Evolutionary conservation across 2,113 vertebrate genomes (phyloP).

Genomic region (Anser brachyrhynchus): DNA sequence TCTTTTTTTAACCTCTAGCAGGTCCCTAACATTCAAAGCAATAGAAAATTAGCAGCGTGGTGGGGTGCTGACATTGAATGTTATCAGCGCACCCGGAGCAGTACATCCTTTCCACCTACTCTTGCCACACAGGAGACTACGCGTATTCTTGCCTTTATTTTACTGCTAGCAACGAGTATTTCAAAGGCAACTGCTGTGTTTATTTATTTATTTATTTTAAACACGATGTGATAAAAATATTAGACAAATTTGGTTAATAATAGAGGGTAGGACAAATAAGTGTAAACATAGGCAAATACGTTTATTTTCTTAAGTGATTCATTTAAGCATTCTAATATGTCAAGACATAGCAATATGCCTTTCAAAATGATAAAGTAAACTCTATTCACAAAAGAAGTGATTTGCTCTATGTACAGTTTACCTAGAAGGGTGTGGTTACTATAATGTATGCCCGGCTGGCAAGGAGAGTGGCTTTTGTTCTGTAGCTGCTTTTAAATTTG

Average conservation of each 20-base stretch:
- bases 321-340: constrained; percentile 28
- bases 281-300: constrained; percentile 28
- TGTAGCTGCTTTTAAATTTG: constrained; percentile 26
- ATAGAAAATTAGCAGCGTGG: background rate
- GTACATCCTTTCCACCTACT: constrained; percentile 26
- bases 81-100: background rate
- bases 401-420: constrained; percentile 28
- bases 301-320: constrained; percentile 48
- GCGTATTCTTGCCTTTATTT: constrained; percentile 50
- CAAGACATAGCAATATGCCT: constrained; percentile 13
- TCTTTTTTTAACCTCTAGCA: background rate
- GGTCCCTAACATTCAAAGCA: background rate
- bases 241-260: constrained; percentile 28
- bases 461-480: constrained; percentile 62
- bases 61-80: background rate
- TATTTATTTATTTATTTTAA: constrained; percentile 34
- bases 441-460: constrained; percentile 18
- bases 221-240: constrained; percentile 26
- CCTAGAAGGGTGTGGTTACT: constrained; percentile 52
- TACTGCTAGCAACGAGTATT: constrained; percentile 14
- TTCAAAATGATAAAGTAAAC: constrained; percentile 40
- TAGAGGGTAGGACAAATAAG: background rate
- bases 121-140: background rate
- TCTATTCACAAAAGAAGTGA: constrained; percentile 21
- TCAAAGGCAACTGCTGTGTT: constrained; percentile 37